phyloP scores from a whole-genome alignment of 2,113 vertebrate genomes.

The Tylochromis polylepis region DNA sequence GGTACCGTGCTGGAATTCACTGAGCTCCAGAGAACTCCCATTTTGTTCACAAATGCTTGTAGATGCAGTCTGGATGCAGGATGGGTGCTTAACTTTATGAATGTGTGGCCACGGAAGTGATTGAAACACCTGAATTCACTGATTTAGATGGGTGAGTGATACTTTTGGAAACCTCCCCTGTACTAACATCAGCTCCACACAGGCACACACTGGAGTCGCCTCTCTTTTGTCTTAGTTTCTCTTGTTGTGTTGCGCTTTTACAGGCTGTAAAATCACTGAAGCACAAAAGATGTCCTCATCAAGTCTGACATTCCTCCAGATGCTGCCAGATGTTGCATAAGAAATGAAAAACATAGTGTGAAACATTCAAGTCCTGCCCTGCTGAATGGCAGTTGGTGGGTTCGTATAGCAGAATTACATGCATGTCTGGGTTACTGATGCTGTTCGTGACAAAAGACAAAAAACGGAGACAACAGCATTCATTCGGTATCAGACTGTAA shows the following conservation, averaged over 20 bases:
- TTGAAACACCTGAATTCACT: too few relatives aligned
- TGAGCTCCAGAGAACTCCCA: too few relatives aligned
- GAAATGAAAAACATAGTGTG: conserved; percentile 14
- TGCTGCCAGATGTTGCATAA: conserved; percentile 34
- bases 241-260: conserved; percentile 20
- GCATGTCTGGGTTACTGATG: not conserved
- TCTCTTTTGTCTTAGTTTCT: not conserved
- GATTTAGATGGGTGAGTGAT: too few relatives aligned
- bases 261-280: conserved; percentile 8
- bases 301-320: conserved; percentile 7
- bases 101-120: too few relatives aligned
- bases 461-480: not conserved
- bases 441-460: not conserved
- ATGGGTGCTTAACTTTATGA: too few relatives aligned
- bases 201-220: not conserved
- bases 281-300: conserved; percentile 20
- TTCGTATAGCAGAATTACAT: not conserved
- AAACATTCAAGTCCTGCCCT: conserved; percentile 3
- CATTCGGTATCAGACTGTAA: not conserved
- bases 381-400: not conserved
- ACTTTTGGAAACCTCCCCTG: not conserved
- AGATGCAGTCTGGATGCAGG: too few relatives aligned
- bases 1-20: too few relatives aligned
- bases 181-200: not conserved
- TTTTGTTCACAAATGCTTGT: too few relatives aligned